Evolutionary conservation across 1,140 invertebrate species (phyloP).

Genomic region (Drosophila chauvacae): DNA sequence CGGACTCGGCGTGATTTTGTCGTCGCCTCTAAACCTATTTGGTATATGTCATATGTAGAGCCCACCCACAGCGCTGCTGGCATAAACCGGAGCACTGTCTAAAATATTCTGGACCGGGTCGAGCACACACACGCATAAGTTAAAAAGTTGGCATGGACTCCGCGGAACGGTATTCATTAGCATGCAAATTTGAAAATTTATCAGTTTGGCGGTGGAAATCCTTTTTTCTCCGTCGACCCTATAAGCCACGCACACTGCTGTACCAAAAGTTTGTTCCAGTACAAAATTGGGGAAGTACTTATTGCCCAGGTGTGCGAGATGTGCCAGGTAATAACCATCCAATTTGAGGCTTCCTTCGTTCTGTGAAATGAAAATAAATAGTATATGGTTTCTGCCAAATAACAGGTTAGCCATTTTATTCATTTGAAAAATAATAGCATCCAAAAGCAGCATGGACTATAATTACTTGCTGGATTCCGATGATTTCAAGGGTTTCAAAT

Average conservation of each 20-base stretch:
- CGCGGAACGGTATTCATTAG: constrained; percentile 59
- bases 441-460: neutral
- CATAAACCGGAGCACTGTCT: constrained; percentile 19
- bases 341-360: neutral
- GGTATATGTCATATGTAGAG: constrained; percentile 8
- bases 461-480: too few relatives aligned
- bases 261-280: constrained; percentile 6
- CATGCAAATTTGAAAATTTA: constrained; percentile 76
- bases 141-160: constrained; percentile 27
- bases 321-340: constrained; percentile 8
- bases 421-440: neutral
- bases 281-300: constrained; percentile 17
- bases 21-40: constrained; percentile 1
- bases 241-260: constrained; percentile 2
- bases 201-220: constrained; percentile 44
- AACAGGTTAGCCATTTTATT: neutral
- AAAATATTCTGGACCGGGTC: constrained; percentile 19
- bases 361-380: neutral
- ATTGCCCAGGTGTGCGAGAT: neutral
- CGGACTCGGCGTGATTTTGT: constrained; percentile 8
- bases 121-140: constrained; percentile 18
- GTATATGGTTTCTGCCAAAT: neutral
- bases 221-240: constrained; percentile 22
- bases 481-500: too few relatives aligned
- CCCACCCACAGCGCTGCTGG: constrained; percentile 3